A percentile compares a stretch with the other conserved stretches of the same genome.
These are phyloP conservation scores for Peromyscus attwateri DNA, from an alignment of 2,797 vertebrate species.

Conservation along the genomic window DNA sequence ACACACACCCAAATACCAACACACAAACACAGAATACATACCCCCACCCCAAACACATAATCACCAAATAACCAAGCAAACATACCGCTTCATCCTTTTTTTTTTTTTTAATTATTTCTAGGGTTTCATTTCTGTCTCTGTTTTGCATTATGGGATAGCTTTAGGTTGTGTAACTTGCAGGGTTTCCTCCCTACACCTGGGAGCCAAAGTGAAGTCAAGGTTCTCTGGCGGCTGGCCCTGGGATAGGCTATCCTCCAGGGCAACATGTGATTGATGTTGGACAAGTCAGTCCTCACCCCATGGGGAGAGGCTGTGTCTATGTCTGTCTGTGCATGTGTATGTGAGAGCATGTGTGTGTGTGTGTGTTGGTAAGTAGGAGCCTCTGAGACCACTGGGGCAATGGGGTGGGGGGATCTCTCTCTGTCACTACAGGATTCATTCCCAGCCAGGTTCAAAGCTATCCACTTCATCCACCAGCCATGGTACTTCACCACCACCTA, in stretches of 20 bases:
- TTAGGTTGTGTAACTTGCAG: not conserved
- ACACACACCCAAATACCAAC: not conserved
- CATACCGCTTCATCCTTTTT: not conserved
- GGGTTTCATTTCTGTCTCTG: not conserved
- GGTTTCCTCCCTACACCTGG: not conserved
- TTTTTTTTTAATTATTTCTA: not conserved
- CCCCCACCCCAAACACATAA: not conserved
- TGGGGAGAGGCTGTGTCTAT: not conserved
- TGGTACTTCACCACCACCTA: slow-evolving; percentile 99
- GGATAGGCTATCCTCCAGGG: not conserved
- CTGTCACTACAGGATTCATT: slow-evolving; percentile 93
- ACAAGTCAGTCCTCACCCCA: not conserved
- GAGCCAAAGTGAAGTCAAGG: not conserved
- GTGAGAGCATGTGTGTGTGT: not conserved
- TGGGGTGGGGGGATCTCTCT: not conserved
- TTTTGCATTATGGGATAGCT: no score
- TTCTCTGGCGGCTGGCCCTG: not conserved
- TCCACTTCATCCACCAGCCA: slow-evolving; percentile 97
- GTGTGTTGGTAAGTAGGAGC: not conserved
- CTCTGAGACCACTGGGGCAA: not conserved
- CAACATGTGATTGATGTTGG: not conserved
- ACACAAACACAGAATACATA: not conserved
- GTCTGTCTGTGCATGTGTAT: not conserved
- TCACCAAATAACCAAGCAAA: slow-evolving; percentile 2
- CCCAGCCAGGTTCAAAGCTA: slow-evolving; percentile 97